Conservation (phyloP, 2,113 vertebrate genomes). For the Psittacara wagleri region DNA sequence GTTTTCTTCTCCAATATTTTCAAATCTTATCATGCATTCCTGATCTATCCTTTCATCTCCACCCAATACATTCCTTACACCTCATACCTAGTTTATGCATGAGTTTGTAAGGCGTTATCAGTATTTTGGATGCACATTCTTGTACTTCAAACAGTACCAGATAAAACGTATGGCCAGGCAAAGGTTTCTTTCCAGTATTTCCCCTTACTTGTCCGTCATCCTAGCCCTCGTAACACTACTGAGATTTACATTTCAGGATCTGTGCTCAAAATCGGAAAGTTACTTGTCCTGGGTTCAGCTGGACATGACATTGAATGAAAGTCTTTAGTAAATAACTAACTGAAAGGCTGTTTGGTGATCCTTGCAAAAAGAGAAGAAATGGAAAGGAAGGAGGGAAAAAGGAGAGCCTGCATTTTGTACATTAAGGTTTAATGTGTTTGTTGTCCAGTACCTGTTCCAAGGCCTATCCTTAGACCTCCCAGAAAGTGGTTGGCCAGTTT, state of each 20-base stretch:
- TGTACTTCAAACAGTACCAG: not conserved
- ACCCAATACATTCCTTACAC: not conserved
- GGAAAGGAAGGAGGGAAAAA: not conserved
- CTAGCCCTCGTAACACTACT: not conserved
- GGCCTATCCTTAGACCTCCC: slow-evolving; percentile 89
- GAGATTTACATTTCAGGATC: not conserved
- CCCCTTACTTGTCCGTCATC: not conserved
- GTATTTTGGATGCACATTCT: not conserved
- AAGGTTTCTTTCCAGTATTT: not conserved
- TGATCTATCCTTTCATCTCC: not conserved
- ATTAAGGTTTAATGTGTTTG: not conserved
- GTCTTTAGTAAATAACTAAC: not conserved
- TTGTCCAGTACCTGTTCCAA: slow-evolving; percentile 84
- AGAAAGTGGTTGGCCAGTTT: slow-evolving; percentile 87
- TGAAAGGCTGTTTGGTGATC: not conserved
- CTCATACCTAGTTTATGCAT: not conserved
- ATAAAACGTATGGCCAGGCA: not conserved
- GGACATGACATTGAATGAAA: not conserved
- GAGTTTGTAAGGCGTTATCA: not conserved
- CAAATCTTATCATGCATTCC: not conserved
- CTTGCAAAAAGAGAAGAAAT: not conserved
- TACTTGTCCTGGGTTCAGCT: not conserved
- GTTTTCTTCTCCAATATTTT: not conserved
- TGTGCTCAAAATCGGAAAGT: not conserved
- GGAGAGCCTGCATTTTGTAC: not conserved